Percentiles rank a stretch among this genome's conserved stretches.
Evolutionary conservation across 2,797 vertebrate genomes (phyloP).

Genomic region (Coendou prehensilis): DNA sequence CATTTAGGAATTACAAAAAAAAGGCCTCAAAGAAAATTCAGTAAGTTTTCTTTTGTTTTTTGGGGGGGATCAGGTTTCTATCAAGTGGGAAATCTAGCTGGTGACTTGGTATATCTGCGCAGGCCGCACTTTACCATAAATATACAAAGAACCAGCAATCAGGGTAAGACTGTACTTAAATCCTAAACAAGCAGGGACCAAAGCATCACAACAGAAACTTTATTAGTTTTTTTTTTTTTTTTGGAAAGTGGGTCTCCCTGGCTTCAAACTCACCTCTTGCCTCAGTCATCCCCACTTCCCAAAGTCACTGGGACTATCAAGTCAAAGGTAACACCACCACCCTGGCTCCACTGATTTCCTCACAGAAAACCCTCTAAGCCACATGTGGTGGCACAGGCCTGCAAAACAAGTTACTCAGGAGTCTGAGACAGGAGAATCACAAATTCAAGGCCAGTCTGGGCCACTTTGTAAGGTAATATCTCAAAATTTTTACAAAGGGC

Average conservation of each 20-base stretch:
- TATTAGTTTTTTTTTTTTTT: background rate
- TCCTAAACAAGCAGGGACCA: background rate
- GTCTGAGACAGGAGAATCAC: background rate
- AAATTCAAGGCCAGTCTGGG: background rate
- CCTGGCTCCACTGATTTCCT: background rate
- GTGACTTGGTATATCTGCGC: background rate
- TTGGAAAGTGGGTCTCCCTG: background rate
- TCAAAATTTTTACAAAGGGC: background rate
- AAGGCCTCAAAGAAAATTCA: background rate
- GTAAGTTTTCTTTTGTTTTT: background rate
- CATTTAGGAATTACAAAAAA: conserved; percentile 27
- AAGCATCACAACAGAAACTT: background rate
- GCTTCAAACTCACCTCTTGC: background rate
- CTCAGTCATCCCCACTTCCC: background rate
- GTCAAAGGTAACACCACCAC: background rate
- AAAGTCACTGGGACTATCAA: background rate
- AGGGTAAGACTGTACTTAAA: background rate
- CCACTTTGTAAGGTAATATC: background rate
- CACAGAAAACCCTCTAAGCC: background rate
- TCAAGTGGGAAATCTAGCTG: background rate
- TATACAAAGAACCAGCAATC: background rate
- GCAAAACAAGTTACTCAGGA: background rate
- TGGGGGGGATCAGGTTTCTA: background rate
- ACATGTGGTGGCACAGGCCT: background rate
- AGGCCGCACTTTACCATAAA: background rate